Evolutionary conservation across 1,140 invertebrate genomes (phyloP).

Genomic region (Neoseiulus cucumeris): DNA sequence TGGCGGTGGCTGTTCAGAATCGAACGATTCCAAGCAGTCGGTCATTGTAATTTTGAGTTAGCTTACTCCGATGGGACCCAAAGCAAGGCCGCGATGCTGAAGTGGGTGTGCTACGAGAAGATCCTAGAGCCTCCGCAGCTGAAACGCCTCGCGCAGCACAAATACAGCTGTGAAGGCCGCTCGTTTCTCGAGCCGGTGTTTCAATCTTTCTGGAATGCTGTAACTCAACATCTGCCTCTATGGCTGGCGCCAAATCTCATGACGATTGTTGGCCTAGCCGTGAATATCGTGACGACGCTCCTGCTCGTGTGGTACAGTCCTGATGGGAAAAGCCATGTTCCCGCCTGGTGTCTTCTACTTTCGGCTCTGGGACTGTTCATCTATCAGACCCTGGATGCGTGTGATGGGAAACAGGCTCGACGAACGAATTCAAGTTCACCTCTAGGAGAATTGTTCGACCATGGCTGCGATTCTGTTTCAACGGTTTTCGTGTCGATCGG

Average conservation of each 20-base stretch:
- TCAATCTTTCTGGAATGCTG: constrained; percentile 91
- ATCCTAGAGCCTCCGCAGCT: constrained; percentile 34
- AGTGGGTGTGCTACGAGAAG: constrained; percentile 1
- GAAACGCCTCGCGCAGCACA: constrained; percentile 72
- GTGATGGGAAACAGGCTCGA: constrained; percentile 94
- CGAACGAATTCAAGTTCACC: constrained; percentile 75
- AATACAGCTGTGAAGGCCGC: constrained; percentile 67
- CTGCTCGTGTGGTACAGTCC: constrained; percentile 70
- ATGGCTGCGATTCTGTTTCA: constrained; percentile 69
- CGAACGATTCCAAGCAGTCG: too few species aligned
- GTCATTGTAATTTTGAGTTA: too few species aligned
- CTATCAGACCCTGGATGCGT: constrained; percentile 95
- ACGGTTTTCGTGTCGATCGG: constrained; percentile 75
- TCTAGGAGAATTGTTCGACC: constrained; percentile 92
- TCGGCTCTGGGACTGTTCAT: constrained; percentile 85
- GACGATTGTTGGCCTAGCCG: constrained; percentile 70
- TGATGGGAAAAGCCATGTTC: constrained; percentile 39
- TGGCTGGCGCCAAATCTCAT: constrained; percentile 96
- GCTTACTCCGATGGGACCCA: background rate
- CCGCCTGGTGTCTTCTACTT: constrained; percentile 72
- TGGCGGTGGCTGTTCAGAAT: too few species aligned
- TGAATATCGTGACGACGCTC: constrained; percentile 81
- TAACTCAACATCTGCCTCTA: constrained; percentile 67
- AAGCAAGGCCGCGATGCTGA: background rate
- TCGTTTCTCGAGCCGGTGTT: constrained; percentile 69